Base-by-base conservation (phyloP, 2,797 vertebrate genomes). In the Rhynchotus rufescens region DNA sequence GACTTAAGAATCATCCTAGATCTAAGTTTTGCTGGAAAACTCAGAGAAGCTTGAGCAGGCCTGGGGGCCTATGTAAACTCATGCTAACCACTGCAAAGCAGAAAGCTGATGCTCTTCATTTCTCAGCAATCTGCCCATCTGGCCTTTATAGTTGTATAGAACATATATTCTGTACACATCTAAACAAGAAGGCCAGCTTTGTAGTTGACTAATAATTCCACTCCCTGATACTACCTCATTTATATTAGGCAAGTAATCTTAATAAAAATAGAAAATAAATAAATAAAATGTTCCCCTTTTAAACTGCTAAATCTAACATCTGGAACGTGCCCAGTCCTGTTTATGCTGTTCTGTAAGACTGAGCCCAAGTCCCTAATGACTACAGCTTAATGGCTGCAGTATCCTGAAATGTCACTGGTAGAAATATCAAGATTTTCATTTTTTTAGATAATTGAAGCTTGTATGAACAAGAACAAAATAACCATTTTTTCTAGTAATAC, bases 91-190 rank as follows among this genome's bases (percentile, higher is more conserved):
- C 64, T 32, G 42, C 61, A 73, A 80, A 89, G 32, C 57, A 94
- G 79, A 88, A 94, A 87, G 44, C 59, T 72, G 72, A 69, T 79
- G 49, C 86, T 92, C 88, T 73, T 81, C 4, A 76, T 76, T 94
- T 87, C 75, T 89, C 72, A 95, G 96, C 95, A 89, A 66, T 96
- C 84, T 84, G 60, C 26, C 96, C 96, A 97, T 96, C 95, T 97
- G 95, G 82, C 95, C 85, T 93, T 82, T 88, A 73, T 89, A 91
- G 73, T 45, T 93, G 86, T 93, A 65, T 59, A 91, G 86, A 89
- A 95, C 94, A 90, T 95, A 87, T 92, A 76, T 92, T 93, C 83
- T 89, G 72, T 62, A 56, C 64, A 86, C 87, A 66, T 81, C 84
- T 92, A 90, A 94, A 71, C 60, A 90, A 84, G 82, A 90, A 88